Evolutionary conservation across 2,888 invertebrate genomes (phyloP).

Genomic region (Orthosia gracilis): DNA sequence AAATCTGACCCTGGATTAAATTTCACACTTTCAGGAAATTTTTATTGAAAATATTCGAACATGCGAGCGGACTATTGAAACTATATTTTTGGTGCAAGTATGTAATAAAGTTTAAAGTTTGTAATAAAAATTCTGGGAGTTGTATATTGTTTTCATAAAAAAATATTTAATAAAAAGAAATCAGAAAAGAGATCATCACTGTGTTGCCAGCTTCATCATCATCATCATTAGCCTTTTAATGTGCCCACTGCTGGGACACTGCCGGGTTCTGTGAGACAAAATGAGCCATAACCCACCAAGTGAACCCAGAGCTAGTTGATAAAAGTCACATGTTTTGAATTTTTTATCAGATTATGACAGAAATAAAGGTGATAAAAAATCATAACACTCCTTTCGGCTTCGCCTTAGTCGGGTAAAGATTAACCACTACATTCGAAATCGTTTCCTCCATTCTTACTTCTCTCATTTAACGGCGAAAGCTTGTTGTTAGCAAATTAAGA

Average conservation of each 20-base stretch:
- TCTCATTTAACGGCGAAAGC: no score
- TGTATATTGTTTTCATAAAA: neutral
- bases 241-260: no score
- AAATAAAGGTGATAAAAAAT: neutral
- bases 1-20: conserved; percentile 4
- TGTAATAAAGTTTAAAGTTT: conserved; percentile 1
- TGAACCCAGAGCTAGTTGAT: no score
- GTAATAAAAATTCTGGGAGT: neutral
- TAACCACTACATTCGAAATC: no score
- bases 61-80: neutral
- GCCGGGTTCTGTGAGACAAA: no score
- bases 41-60: conserved; percentile 25
- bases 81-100: neutral
- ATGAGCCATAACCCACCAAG: no score
- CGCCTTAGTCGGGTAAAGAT: no score
- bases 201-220: neutral
- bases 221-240: no score
- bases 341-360: neutral
- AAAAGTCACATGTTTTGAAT: no score
- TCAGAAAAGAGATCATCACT: neutral
- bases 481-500: no score
- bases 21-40: conserved; percentile 29
- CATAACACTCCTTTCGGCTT: no score
- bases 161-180: neutral
- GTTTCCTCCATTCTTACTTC: no score